Evolutionary conservation across 2,888 invertebrate species (phyloP), one percentile per base, ranked within the genome.

Genomic region (Corbicula japonica): DNA sequence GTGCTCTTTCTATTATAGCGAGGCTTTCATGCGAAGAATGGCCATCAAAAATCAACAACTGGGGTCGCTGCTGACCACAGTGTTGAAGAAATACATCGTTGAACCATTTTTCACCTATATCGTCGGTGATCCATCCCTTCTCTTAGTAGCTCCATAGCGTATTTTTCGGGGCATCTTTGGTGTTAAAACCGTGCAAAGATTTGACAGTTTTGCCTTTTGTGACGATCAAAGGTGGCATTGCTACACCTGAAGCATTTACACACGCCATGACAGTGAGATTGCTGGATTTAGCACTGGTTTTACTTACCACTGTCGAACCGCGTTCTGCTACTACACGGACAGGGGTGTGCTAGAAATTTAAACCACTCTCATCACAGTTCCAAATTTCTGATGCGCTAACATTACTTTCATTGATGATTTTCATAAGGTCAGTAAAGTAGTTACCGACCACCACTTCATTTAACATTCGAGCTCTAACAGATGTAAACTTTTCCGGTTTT

Each of bases 41-140:
- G 21, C 76, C 73, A 50, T 86, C 85, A 32, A 86, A 48, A 46
- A 85, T 68, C 0, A 84, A 52, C 6, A 86, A 54, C 46, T 86
- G 85, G 8, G 86, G 84, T 32, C 84, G 52, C 32, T 62, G 69
- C 1, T 69, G 60, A 6, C 84, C 83, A 61, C 85, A 88, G 72
- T 85, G 35, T 8, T 54, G 56, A n/a, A 87, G 48, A 54, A 85
- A 88, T 1, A 80, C 56, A 10, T 18, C 8, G 21, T 52, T 21
- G 58, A 87, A 87, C 87, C 86, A 87, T 41, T 78, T 60, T n/a
- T 76, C 76, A 1, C 86, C 84, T 2, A 88, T 65, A 1, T 74
- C 73, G 44, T 85, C 82, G 1, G 63, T 56, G 75, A 88, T 87
- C 84, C 86, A 88, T 0, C 82, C 84, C 10, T 85, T 88, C 3